These are phyloP conservation scores for Nebria ingens DNA, from an alignment of 1,140 invertebrate species.

Conservation along the genomic window DNA sequence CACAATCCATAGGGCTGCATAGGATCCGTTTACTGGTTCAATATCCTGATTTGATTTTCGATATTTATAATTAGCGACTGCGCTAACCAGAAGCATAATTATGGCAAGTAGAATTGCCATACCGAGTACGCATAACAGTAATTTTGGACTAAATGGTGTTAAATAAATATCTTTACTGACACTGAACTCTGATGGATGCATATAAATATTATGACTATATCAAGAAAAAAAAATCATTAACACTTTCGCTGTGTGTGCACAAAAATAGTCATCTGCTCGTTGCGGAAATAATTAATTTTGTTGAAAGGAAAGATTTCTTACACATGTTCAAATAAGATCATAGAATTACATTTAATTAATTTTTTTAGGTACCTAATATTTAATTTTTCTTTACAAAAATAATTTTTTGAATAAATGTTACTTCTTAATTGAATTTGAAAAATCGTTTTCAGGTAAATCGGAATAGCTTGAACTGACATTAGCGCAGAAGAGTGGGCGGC, in stretches of 20 bases:
- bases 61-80: constrained; percentile 13
- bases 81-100: constrained; percentile 38
- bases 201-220: constrained; percentile 53
- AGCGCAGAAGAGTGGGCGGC: too few species aligned
- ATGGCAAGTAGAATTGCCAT: constrained; percentile 40
- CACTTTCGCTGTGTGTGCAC: too few species aligned
- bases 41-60: neutral
- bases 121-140: constrained; percentile 40
- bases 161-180: constrained; percentile 50
- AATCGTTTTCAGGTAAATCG: too few species aligned
- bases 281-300: neutral
- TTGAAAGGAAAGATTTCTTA: too few species aligned
- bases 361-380: too few species aligned
- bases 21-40: constrained; percentile 28
- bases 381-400: too few species aligned
- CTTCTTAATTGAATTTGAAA: too few species aligned
- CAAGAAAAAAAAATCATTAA: too few species aligned
- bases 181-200: constrained; percentile 45
- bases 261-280: neutral
- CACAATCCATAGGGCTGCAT: constrained; percentile 46
- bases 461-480: too few species aligned
- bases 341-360: too few species aligned
- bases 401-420: too few species aligned
- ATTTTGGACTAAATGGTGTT: constrained; percentile 43
- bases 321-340: too few species aligned